phyloP scores from a whole-genome alignment of 2,888 invertebrate species.

The Drosophila diplacantha region DNA sequence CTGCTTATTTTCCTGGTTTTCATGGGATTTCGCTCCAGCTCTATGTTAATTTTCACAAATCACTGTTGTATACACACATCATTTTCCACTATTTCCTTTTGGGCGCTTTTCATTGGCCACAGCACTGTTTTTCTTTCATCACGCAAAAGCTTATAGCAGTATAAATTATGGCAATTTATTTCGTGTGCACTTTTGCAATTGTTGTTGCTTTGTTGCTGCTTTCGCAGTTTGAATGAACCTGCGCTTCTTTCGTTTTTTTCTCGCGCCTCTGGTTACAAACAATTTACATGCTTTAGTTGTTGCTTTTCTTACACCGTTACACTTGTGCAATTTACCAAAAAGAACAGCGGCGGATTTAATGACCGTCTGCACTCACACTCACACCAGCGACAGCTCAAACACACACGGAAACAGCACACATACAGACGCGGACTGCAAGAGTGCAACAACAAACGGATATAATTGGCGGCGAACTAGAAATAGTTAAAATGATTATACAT shows the following conservation, averaged over 20 bases:
- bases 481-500: not conserved
- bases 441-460: slow-evolving; percentile 45
- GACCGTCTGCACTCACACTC: slow-evolving; percentile 53
- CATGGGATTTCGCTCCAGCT: slow-evolving; percentile 24
- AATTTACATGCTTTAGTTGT: slow-evolving; percentile 51
- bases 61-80: slow-evolving; percentile 34
- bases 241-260: slow-evolving; percentile 41
- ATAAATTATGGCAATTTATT: slow-evolving; percentile 67
- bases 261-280: slow-evolving; percentile 62
- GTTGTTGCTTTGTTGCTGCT: slow-evolving; percentile 29
- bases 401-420: slow-evolving; percentile 24
- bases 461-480: slow-evolving; percentile 2
- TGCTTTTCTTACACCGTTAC: slow-evolving; percentile 69
- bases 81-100: slow-evolving; percentile 37
- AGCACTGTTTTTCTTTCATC: slow-evolving; percentile 45
- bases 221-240: slow-evolving; percentile 68
- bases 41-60: slow-evolving; percentile 67
- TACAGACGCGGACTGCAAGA: slow-evolving; percentile 28
- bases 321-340: slow-evolving; percentile 72
- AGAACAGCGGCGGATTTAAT: slow-evolving; percentile 52
- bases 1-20: slow-evolving; percentile 43
- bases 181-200: slow-evolving; percentile 27
- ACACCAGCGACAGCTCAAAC: slow-evolving; percentile 29
- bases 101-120: slow-evolving; percentile 41
- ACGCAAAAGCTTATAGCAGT: slow-evolving; percentile 58